Evolutionary conservation across 2,888 invertebrate genomes (phyloP).

Genomic region (Caenorhabditis sp.): DNA sequence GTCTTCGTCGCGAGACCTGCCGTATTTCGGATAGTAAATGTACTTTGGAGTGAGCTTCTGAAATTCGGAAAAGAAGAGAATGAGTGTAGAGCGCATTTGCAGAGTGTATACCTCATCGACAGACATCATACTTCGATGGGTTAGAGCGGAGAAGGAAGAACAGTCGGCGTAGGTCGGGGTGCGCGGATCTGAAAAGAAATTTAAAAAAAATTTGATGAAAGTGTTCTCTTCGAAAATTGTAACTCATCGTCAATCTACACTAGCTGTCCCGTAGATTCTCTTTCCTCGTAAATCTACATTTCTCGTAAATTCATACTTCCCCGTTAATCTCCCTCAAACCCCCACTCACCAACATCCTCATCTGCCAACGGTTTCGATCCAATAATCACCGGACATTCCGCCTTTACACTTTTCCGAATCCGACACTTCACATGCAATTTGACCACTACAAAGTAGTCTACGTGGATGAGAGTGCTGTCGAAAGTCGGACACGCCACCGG

Average conservation of each 20-base stretch:
- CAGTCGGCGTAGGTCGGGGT: constrained; percentile 54
- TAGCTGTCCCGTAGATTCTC: too few relatives aligned
- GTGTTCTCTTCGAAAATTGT: too few relatives aligned
- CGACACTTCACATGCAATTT: constrained; percentile 60
- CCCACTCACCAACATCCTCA: constrained; percentile 29
- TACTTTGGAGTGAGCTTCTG: constrained; percentile 58
- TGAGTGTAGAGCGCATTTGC: neutral
- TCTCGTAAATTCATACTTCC: neutral
- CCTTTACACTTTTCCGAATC: constrained; percentile 53
- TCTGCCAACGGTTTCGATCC: constrained; percentile 42
- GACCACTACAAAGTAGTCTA: constrained; percentile 56
- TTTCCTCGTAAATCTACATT: too few relatives aligned
- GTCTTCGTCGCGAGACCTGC: constrained; percentile 42
- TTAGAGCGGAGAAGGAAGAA: constrained; percentile 51
- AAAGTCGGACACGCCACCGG: constrained; percentile 54
- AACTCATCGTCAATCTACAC: too few relatives aligned
- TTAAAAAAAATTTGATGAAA: too few relatives aligned
- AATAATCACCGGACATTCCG: constrained; percentile 61
- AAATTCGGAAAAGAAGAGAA: neutral
- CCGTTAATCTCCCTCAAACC: neutral
- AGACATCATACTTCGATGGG: constrained; percentile 60
- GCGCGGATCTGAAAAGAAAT: constrained; percentile 23
- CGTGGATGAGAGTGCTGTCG: constrained; percentile 59
- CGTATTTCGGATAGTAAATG: constrained; percentile 60
- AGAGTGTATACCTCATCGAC: constrained; percentile 61